Evolutionary conservation across 2,797 vertebrate genomes (phyloP).

Genomic region (Eremophila alpestris): DNA sequence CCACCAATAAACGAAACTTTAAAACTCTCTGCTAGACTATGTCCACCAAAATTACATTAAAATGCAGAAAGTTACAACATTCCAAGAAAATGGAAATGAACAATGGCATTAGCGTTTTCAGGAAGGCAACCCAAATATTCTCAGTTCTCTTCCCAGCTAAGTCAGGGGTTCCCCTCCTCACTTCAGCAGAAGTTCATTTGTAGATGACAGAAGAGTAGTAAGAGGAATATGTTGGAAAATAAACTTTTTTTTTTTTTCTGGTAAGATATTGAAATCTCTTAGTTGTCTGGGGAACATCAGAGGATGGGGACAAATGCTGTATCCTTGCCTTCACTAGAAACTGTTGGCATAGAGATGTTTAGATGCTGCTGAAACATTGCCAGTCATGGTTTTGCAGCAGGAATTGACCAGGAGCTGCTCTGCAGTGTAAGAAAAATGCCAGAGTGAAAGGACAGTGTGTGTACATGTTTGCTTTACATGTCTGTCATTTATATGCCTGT

Average conservation of each 20-base stretch:
- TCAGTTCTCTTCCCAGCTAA: not conserved
- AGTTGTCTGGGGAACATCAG: not conserved
- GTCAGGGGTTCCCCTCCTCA: not conserved
- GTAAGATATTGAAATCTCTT: not conserved
- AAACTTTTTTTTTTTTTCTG: not conserved
- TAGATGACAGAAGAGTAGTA: not conserved
- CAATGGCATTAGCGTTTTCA: not conserved
- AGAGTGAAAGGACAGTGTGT: not conserved
- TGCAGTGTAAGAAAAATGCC: not conserved
- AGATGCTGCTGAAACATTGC: not conserved
- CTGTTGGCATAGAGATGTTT: not conserved
- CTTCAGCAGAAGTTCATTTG: not conserved
- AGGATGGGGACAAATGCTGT: not conserved
- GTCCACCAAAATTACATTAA: not conserved
- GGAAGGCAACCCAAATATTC: not conserved
- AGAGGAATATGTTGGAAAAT: not conserved
- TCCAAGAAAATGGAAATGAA: not conserved
- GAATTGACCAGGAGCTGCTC: not conserved
- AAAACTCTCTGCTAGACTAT: not conserved
- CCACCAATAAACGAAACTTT: not conserved
- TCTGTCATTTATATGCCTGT: not conserved
- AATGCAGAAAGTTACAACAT: not conserved
- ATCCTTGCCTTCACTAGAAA: not conserved
- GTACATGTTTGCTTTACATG: not conserved
- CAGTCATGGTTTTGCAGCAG: not conserved